phyloP scores from a whole-genome alignment of 2,888 invertebrate species.

The Lapara coniferarum region DNA sequence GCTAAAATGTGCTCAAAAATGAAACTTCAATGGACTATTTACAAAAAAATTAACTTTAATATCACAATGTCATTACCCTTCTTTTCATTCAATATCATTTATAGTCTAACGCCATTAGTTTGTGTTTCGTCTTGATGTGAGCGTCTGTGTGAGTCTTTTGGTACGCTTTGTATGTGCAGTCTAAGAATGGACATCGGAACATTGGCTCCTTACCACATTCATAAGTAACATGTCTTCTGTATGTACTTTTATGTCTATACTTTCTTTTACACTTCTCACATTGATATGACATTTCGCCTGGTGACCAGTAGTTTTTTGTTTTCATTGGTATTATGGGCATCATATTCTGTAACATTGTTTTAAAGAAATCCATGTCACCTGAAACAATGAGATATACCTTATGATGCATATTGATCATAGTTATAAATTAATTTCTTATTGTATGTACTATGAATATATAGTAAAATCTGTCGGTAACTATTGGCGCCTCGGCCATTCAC shows the following conservation, averaged over 20 bases:
- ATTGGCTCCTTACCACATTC: slow-evolving; percentile 86
- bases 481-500: no score
- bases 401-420: slow-evolving; percentile 6
- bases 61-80: slow-evolving; percentile 66
- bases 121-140: slow-evolving; percentile 80
- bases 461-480: no score
- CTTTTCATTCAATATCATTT: slow-evolving; percentile 58
- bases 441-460: not conserved
- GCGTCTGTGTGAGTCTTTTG: slow-evolving; percentile 81
- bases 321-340: slow-evolving; percentile 78
- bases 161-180: slow-evolving; percentile 79
- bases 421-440: not conserved
- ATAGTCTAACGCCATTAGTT: slow-evolving; percentile 84
- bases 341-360: slow-evolving; percentile 78
- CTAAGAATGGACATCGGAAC: slow-evolving; percentile 77
- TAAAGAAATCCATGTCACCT: slow-evolving; percentile 81
- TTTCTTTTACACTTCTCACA: slow-evolving; percentile 88
- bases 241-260: slow-evolving; percentile 89
- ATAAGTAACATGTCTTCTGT: slow-evolving; percentile 87
- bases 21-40: slow-evolving; percentile 39
- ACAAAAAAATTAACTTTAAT: slow-evolving; percentile 68
- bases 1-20: slow-evolving; percentile 32
- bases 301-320: slow-evolving; percentile 80
- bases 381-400: slow-evolving; percentile 62
- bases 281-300: slow-evolving; percentile 76